These are phyloP conservation scores for Furnarius figulus DNA, from an alignment of 2,113 vertebrate species.

Conservation along the genomic window DNA sequence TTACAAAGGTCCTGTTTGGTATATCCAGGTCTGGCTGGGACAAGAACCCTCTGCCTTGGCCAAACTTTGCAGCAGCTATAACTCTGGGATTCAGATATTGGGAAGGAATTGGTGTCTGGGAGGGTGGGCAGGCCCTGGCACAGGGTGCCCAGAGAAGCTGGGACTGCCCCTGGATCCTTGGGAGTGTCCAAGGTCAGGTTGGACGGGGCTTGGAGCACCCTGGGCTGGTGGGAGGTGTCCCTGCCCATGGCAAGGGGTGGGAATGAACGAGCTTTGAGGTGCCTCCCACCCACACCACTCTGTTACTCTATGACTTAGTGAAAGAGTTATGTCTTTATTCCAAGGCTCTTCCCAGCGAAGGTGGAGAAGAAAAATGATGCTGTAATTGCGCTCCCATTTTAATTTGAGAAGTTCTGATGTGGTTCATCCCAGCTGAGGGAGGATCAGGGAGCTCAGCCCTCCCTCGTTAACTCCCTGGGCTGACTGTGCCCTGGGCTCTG, in stretches of 20 bases:
- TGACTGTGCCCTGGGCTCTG: not conserved
- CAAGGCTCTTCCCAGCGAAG: not conserved
- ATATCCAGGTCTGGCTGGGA: no score
- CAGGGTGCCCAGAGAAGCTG: no score
- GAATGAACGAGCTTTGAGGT: rapidly evolving
- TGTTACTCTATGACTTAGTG: rapidly evolving
- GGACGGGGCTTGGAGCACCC: no score
- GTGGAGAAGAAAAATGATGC: rapidly evolving
- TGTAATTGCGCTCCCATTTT: not conserved
- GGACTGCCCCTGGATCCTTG: no score
- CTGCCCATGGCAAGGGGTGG: not conserved
- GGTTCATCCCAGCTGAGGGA: not conserved
- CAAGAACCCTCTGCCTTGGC: no score
- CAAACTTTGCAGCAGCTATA: no score
- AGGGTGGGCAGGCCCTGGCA: no score
- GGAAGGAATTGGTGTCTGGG: no score
- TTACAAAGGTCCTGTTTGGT: no score
- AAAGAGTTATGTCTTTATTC: not conserved
- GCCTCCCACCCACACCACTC: not conserved
- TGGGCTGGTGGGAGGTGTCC: not conserved
- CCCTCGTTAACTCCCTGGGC: rapidly evolving
- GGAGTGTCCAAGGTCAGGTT: no score
- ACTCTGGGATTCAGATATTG: no score
- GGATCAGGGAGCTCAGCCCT: not conserved
- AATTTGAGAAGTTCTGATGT: not conserved